Evolutionary conservation across 23 tunicate genomes (phyloP), one percentile per base, ranked within the genome.

Genomic region (Trididemnum nubilum): DNA sequence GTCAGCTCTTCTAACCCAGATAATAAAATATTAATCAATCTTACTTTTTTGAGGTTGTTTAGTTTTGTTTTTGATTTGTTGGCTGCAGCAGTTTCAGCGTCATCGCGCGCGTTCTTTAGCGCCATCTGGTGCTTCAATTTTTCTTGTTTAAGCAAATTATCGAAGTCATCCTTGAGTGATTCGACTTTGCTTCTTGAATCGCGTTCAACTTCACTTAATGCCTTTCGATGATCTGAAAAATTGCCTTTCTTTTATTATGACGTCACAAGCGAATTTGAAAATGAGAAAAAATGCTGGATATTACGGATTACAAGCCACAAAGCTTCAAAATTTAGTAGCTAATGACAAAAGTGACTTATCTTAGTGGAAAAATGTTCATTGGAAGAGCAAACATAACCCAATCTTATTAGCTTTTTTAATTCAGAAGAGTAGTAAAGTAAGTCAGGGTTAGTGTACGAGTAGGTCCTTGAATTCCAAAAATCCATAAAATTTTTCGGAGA

Each of bases 91-190:
- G 36, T 24, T 72, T 87, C 77, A 1, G 85, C 76, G 30, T 65
- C 84, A 32, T 70, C 80, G 1, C 78, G 76, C 1, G 70, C 72
- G 25, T 0, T 73, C 77, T 73, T 71, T 24, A 81, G 51, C 67
- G 50, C 85, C 85, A 81, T 73, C 85, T 87, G 51, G 91, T 87
- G 84, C 36, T 78, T 66, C 1, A 82, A 1, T 35, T 52, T 73
- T 60, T 81, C 77, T 30, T 72, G 80, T 51, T 72, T 32, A 36
- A 87, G 27, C 22, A 61, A 7, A 4, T 80, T 77, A 36, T 81
- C 82, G 35, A 71, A 73, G 39, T 87, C 85, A 50, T 72, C 82
- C 85, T 81, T 81, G 35, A 81, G 70, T 37, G 85, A 32, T 51
- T 81, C 93, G 40, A 64, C 34, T 26, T 66, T 77, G 29, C 31